Conservation (phyloP, 2,113 vertebrate genomes). For the Sclerurus mexicanus region DNA sequence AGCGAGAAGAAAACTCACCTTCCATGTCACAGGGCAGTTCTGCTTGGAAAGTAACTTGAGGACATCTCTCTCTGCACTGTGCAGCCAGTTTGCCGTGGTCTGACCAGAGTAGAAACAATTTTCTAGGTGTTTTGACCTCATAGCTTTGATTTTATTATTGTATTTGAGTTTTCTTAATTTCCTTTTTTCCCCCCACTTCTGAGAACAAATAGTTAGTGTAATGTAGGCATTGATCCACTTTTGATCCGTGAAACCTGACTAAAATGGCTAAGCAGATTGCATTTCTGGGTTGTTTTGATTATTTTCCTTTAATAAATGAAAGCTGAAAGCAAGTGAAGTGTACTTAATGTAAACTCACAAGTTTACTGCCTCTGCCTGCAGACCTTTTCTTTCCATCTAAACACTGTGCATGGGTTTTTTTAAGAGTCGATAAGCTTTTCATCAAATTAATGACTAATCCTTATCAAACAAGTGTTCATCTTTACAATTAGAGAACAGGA, state of each 20-base stretch:
- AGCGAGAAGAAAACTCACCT: background rate
- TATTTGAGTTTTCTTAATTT: background rate
- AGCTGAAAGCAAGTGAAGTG: background rate
- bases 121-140: background rate
- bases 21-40: background rate
- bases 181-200: background rate
- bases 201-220: background rate
- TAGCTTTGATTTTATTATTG: background rate
- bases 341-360: background rate
- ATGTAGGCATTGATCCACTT: background rate
- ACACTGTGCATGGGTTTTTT: background rate
- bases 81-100: background rate
- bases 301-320: background rate
- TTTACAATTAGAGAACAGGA: background rate
- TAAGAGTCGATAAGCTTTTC: background rate
- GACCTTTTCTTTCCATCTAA: background rate
- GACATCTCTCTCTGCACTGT: background rate
- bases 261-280: background rate
- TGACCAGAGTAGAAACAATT: background rate
- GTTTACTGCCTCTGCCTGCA: background rate
- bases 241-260: background rate
- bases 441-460: constrained; percentile 21
- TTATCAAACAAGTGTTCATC: constrained; percentile 7
- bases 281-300: background rate
- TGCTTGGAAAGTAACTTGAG: background rate